Conservation (phyloP, 2,113 vertebrate species). For the Onychostoma macrolepis region DNA sequence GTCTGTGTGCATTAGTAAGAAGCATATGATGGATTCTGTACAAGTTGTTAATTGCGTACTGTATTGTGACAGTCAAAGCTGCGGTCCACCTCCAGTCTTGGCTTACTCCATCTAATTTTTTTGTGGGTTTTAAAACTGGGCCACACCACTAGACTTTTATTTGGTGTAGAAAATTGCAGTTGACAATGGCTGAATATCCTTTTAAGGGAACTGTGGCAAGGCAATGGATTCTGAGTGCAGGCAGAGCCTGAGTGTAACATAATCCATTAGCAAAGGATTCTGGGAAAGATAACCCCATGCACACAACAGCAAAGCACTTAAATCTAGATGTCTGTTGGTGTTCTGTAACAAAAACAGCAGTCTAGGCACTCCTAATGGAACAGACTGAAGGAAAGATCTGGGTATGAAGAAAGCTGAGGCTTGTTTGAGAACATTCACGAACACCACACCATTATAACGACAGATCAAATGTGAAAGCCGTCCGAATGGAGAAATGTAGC, state of each 20-base stretch:
- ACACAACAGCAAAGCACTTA: conserved; percentile 35
- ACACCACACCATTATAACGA: background rate
- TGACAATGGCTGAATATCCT: background rate
- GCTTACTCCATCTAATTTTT: background rate
- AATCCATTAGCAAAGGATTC: conserved; percentile 32
- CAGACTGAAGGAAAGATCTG: conserved; percentile 5
- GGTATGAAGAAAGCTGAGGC: background rate
- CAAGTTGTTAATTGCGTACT: background rate
- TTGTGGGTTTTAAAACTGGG: background rate
- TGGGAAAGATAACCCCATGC: conserved; percentile 15
- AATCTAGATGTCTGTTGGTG: conserved; percentile 24
- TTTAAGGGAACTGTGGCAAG: conserved; percentile 15
- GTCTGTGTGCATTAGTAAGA: background rate
- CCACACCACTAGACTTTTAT: background rate
- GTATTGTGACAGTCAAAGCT: background rate
- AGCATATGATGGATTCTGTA: background rate
- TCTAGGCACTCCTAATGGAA: conserved; percentile 33
- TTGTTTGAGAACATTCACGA: conserved; percentile 9
- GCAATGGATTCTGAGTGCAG: background rate
- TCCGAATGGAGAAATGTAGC: background rate
- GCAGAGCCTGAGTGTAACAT: conserved; percentile 4
- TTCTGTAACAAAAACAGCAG: conserved; percentile 7
- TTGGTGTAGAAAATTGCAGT: background rate
- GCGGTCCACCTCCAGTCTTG: background rate
- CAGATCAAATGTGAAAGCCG: background rate